A percentile compares a stretch with the other conserved stretches of the same genome.
Conservation (phyloP, 2,797 vertebrate species). For the Gallinago nigripennis region DNA sequence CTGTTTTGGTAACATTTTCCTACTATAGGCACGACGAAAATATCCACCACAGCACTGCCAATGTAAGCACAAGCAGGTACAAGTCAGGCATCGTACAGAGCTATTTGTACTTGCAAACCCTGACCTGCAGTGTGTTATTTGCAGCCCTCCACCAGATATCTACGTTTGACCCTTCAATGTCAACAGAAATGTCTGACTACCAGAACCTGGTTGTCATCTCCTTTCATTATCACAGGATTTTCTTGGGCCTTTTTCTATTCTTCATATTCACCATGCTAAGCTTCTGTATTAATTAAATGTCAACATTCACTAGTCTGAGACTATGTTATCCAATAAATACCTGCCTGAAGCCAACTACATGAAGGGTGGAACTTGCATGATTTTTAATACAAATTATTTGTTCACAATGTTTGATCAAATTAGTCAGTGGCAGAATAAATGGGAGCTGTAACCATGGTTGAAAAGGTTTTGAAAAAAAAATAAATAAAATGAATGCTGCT, state of each 20-base stretch:
- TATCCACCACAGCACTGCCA: background rate
- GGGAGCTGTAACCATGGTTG: background rate
- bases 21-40: background rate
- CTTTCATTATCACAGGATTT: conserved; percentile 70
- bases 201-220: conserved; percentile 49
- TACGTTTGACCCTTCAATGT: conserved; percentile 65
- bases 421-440: conserved; percentile 49
- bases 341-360: conserved; percentile 26
- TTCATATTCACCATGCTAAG: conserved; percentile 56
- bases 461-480: background rate
- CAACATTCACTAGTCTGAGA: conserved; percentile 66
- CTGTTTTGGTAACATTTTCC: background rate
- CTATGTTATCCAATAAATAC: conserved; percentile 68
- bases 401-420: conserved; percentile 60
- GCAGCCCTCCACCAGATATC: conserved; percentile 47
- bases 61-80: background rate
- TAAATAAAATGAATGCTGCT: background rate
- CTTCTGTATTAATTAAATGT: conserved; percentile 71
- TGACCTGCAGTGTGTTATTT: conserved; percentile 33
- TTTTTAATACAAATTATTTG: conserved; percentile 68
- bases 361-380: conserved; percentile 8
- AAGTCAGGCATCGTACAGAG: background rate
- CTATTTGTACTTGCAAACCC: conserved; percentile 36
- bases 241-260: conserved; percentile 47
- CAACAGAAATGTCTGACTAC: conserved; percentile 51